Base-by-base conservation (phyloP, 2,888 invertebrate genomes). In the Merodon equestris region DNA sequence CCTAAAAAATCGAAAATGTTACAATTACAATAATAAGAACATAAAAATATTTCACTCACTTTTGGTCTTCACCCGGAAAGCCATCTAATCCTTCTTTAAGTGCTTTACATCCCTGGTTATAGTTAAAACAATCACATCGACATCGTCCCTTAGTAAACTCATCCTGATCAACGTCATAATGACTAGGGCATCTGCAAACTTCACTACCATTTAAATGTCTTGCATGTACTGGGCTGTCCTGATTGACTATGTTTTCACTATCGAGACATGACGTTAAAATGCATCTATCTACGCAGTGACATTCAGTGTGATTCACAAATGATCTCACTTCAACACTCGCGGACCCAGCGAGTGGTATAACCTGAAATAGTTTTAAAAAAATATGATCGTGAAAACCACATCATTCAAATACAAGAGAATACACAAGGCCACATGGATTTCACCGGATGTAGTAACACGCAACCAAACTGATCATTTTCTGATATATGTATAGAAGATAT, bases 41-140 rank as follows among this genome's bases (percentile, higher is more conserved):
- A 34, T 19, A 14, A 45, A 53, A 51, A 61, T 40, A 10, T 1
- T 36, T 58, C 3, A 74, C 85, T 83, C 75, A 94, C 93, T 91
- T 88, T 89, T 93, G 90, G 86, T 93, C 93, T 19, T 90, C 89
- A 72, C 92, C 88, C 40, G 92, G 90, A 84, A 93, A 91, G 83
- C 91, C 91, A 82, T 92, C 92, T 83, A 91, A 91, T 68, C 94
- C 94, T 76, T 91, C 90, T 84, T 92, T 92, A 83, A 92, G 90
- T 75, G 90, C 88, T 60, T 91, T 88, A 85, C 93, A 93, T 54
- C 91, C 91, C 58, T 89, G 86, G 83, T 92, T 91, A 75, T 89
- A 89, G 79, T 92, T 91, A 81, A 90, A 90, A 84, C 94, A 94
- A 83, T 92, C 92, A 85, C 94, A 94, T 48, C 90, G 89, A 85